These are phyloP conservation scores for Mechanitis mazaeus DNA, from an alignment of 2,888 invertebrate genomes.

Conservation along the genomic window DNA sequence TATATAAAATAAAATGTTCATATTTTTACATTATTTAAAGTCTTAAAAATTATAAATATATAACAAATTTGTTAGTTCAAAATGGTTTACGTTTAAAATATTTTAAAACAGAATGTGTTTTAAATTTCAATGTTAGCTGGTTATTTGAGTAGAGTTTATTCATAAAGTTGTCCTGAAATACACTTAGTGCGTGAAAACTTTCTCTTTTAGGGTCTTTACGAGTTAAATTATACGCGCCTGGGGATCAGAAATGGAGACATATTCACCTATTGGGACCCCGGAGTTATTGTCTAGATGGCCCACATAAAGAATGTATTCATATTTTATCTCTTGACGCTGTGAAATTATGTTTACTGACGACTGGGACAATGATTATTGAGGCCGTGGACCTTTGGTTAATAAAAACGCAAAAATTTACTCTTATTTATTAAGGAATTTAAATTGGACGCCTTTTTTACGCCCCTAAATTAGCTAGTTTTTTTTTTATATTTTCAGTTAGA, in stretches of 20 bases:
- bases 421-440: neutral
- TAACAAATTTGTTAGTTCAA: neutral
- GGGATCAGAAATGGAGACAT: conserved; percentile 71
- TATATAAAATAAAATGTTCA: no score
- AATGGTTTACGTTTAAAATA: neutral
- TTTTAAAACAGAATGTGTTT: neutral
- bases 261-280: conserved; percentile 61
- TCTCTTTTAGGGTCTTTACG: conserved; percentile 64
- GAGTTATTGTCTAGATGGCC: conserved; percentile 60
- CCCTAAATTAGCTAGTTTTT: no score
- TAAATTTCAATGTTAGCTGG: conserved; percentile 1
- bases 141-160: conserved; percentile 35
- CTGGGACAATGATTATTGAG: conserved; percentile 10
- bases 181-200: conserved; percentile 65
- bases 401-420: neutral
- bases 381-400: neutral
- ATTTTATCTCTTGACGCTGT: conserved; percentile 60
- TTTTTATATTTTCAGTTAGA: no score
- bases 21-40: no score
- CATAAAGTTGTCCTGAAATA: conserved; percentile 53
- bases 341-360: conserved; percentile 43
- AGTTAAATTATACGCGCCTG: conserved; percentile 68
- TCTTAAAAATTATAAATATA: no score
- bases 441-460: no score
- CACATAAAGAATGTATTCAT: conserved; percentile 47